Conservation (phyloP, 92 coral and sea anemone genomes). For the Isaurus tuberculatus region DNA sequence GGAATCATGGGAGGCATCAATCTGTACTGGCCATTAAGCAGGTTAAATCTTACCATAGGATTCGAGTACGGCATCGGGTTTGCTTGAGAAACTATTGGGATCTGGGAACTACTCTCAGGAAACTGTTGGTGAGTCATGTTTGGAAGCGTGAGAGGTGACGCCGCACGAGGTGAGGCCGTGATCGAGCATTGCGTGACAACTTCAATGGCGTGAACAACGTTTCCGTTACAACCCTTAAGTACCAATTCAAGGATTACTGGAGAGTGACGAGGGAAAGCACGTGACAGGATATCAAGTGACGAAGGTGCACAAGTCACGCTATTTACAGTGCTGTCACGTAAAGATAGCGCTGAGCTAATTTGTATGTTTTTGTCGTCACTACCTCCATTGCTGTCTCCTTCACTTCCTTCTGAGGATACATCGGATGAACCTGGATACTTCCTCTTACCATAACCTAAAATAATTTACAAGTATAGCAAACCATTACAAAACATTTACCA, state of each 20-base stretch:
- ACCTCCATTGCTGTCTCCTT: constrained; percentile 28
- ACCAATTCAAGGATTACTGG: constrained; percentile 80
- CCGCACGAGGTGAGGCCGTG: constrained; percentile 47
- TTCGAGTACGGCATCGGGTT: constrained; percentile 50
- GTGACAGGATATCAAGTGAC: constrained; percentile 79
- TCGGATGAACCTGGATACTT: constrained; percentile 17
- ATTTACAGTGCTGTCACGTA: constrained; percentile 59
- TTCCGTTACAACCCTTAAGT: constrained; percentile 90
- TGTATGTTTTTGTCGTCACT: constrained; percentile 55
- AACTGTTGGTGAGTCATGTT: constrained; percentile 39
- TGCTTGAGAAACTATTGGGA: constrained; percentile 45
- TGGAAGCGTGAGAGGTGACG: constrained; percentile 39
- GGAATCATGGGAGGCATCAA: constrained; percentile 72
- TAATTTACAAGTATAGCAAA: not conserved
- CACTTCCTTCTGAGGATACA: constrained; percentile 43
- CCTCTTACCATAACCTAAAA: constrained; percentile 28
- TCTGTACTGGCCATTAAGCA: constrained; percentile 78
- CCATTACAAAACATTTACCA: not conserved
- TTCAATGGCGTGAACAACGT: constrained; percentile 92
- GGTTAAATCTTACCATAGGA: constrained; percentile 75
- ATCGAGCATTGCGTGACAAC: constrained; percentile 80
- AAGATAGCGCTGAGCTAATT: constrained; percentile 69
- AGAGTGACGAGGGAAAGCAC: constrained; percentile 84
- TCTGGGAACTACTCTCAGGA: constrained; percentile 43
- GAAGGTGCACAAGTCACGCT: constrained; percentile 63